Evolutionary conservation across 2,888 invertebrate species (phyloP).

Genomic region (Nipponacmea schrenckii): DNA sequence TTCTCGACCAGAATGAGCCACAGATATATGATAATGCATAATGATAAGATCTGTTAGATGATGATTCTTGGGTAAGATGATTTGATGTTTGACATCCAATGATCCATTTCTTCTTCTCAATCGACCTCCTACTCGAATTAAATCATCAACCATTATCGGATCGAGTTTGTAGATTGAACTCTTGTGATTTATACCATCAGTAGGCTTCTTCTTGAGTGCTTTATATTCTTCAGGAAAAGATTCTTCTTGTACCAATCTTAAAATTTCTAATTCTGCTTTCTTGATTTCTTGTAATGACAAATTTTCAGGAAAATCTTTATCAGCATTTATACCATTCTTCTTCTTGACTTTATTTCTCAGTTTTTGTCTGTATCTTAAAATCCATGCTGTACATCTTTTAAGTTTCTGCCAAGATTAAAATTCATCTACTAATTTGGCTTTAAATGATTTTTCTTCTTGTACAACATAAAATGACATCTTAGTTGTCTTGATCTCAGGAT

Average conservation of each 20-base stretch:
- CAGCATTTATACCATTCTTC: too few species aligned
- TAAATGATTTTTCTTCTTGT: too few species aligned
- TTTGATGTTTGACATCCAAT: conserved; percentile 7
- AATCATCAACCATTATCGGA: not conserved
- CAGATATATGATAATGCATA: not conserved
- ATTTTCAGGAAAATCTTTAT: too few species aligned
- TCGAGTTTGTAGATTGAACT: not conserved
- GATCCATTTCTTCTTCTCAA: not conserved
- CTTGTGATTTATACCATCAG: not conserved
- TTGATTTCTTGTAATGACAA: too few species aligned
- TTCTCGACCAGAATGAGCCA: conserved; percentile 15
- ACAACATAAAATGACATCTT: too few species aligned
- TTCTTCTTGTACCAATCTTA: not conserved
- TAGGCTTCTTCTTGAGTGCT: not conserved
- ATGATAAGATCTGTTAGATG: conserved; percentile 10
- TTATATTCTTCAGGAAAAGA: not conserved
- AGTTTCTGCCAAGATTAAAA: too few species aligned
- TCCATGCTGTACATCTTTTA: not conserved
- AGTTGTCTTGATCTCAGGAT: not conserved
- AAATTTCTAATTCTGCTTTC: not conserved
- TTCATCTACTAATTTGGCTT: too few species aligned
- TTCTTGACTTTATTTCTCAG: not conserved
- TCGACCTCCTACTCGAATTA: conserved; percentile 5
- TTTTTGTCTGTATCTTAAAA: not conserved
- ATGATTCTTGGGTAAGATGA: conserved; percentile 10